These are phyloP conservation scores for Solenopsis fugax DNA, from an alignment of 1,140 invertebrate genomes.

Conservation along the genomic window DNA sequence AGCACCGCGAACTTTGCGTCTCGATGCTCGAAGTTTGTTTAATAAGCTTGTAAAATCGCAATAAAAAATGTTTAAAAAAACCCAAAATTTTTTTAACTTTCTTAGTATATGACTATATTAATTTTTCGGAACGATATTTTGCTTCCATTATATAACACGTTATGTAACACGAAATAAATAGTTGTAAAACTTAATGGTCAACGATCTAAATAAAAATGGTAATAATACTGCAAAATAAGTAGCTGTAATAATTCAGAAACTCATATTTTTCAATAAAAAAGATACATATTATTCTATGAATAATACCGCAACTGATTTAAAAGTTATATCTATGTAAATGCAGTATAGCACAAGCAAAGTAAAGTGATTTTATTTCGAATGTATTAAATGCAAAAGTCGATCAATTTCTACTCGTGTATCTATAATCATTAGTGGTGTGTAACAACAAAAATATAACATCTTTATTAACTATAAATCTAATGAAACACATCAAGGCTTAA, in stretches of 20 bases:
- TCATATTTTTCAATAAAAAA: not conserved
- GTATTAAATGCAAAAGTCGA: not conserved
- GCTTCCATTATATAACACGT: not conserved
- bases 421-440: not conserved
- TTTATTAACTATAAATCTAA: not conserved
- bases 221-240: not conserved
- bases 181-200: not conserved
- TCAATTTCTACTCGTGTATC: not conserved
- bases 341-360: not conserved
- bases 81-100: not conserved
- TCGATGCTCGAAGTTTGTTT: not conserved
- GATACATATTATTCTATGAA: not conserved
- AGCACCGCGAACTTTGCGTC: not conserved
- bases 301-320: not conserved
- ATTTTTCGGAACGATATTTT: not conserved
- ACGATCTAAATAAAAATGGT: not conserved
- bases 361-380: not conserved
- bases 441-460: not conserved
- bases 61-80: not conserved
- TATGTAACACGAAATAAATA: not conserved
- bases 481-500: slow-evolving; percentile 11
- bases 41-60: not conserved
- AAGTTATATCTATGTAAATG: not conserved
- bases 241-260: not conserved
- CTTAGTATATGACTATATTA: not conserved